Evolutionary conservation across 2,113 vertebrate genomes (phyloP).

Genomic region (Jaculus jaculus): DNA sequence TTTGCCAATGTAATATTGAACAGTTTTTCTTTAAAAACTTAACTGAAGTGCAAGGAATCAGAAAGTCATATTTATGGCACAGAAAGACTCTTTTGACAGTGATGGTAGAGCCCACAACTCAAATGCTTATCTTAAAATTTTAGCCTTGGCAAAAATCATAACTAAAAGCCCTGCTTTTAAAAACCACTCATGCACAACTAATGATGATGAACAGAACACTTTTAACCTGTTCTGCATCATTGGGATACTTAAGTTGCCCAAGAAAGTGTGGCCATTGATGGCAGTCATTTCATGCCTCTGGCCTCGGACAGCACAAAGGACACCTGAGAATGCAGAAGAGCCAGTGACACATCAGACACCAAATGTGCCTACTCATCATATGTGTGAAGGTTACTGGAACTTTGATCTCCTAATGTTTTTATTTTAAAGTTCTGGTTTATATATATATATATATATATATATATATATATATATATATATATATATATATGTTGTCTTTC

Average conservation of each 20-base stretch:
- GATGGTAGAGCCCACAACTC: neutral
- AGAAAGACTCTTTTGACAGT: conserved; percentile 25
- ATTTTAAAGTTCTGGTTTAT: conserved; percentile 27
- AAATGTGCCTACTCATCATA: neutral
- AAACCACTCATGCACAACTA: conserved; percentile 9
- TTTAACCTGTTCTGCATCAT: neutral
- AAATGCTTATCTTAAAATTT: conserved; percentile 39
- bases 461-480: too few species aligned
- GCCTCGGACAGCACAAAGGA: neutral
- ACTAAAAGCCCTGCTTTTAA: conserved; percentile 16
- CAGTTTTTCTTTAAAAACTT: neutral
- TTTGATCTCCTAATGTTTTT: conserved; percentile 38
- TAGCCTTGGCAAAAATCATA: conserved; percentile 47
- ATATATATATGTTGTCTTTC: conserved; percentile 25
- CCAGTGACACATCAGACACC: neutral
- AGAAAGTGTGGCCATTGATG: neutral
- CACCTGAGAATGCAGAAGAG: conserved; percentile 25
- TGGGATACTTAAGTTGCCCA: conserved; percentile 20
- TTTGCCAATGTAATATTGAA: neutral
- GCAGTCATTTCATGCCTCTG: neutral
- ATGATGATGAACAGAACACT: neutral
- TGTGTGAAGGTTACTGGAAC: neutral
- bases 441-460: too few species aligned
- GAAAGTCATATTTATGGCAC: neutral
- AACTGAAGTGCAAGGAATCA: conserved; percentile 27